Evolutionary conservation across 1,140 invertebrate species (phyloP), one percentile per base, ranked within the genome.

Genomic region (Holcopasites calliopsidis): DNA sequence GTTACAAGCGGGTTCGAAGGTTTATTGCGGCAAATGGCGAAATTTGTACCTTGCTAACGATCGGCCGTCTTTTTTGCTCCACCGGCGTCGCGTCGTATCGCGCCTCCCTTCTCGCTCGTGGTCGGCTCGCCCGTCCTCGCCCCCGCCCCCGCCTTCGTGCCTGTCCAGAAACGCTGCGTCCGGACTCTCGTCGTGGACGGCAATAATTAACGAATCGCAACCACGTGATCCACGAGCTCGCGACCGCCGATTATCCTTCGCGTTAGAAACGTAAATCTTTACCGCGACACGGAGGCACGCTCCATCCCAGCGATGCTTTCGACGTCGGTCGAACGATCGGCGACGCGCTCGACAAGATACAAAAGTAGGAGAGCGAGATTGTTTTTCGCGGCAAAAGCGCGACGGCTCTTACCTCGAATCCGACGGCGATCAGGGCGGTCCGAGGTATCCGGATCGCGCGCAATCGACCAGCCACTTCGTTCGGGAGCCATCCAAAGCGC

Each of bases 41-140:
- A 92, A 92, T 92, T 92, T 92, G 91, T 91, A 91, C 89, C 87
- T 90, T 87, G 84, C 87, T 91, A 90, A 90, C 87, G 88, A 91
- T 91, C 87, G 81, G 77, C 76, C 76, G 77, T 83, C 79, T 71
- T 86, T 86, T 86, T 85, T 83, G 66, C 71, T 68, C 38, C 42
- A 44, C 33, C 35, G 64, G 23, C 18, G 35, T n/a, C n/a, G 16
- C 33, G 40, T 33, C 44, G n/a, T 21, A n/a, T 40, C 33, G 21
- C 11, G 16, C 16, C 40, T 47, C 26, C 49, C 10, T 13, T 18
- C 44, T 47, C 44, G 44, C 44, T 2, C 58, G n/a, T 26, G 4
- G 35, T 23, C 42, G 49, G n/a, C n/a, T n/a, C n/a, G 5, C 35
- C 28, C 49, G 61, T 64, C 61, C 61, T 31, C 26, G n/a, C 21